A percentile compares a stretch with the other conserved stretches of the same genome.
Evolutionary conservation across 2,113 vertebrate genomes (phyloP).

Genomic region (Cygnus buccinator): DNA sequence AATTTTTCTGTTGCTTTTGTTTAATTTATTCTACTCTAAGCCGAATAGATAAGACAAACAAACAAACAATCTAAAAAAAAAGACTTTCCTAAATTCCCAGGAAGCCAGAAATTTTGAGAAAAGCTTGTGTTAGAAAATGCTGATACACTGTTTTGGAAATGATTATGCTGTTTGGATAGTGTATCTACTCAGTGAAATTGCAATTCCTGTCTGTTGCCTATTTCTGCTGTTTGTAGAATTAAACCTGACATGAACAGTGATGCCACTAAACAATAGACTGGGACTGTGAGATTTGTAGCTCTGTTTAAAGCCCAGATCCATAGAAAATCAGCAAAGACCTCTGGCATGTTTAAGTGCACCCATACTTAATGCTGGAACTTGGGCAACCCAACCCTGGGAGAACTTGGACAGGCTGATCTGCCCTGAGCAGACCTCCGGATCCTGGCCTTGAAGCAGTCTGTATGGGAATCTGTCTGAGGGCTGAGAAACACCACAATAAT

Average conservation of each 20-base stretch:
- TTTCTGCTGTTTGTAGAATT: background rate
- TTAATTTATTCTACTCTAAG: background rate
- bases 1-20: background rate
- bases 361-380: rapidly evolving
- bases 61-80: background rate
- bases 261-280: background rate
- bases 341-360: background rate
- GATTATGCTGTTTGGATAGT: background rate
- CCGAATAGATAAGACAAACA: background rate
- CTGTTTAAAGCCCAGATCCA: background rate
- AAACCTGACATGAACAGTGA: background rate
- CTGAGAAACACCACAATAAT: background rate
- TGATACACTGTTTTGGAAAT: background rate
- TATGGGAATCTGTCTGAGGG: background rate
- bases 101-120: background rate
- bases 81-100: background rate
- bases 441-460: background rate
- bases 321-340: background rate
- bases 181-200: background rate
- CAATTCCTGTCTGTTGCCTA: background rate
- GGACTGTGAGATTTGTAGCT: background rate
- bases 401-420: background rate
- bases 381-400: rapidly evolving
- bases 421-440: background rate
- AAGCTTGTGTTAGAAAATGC: background rate